Conservation (phyloP, 2,888 invertebrate species). For the Drosophila engyochracea region DNA sequence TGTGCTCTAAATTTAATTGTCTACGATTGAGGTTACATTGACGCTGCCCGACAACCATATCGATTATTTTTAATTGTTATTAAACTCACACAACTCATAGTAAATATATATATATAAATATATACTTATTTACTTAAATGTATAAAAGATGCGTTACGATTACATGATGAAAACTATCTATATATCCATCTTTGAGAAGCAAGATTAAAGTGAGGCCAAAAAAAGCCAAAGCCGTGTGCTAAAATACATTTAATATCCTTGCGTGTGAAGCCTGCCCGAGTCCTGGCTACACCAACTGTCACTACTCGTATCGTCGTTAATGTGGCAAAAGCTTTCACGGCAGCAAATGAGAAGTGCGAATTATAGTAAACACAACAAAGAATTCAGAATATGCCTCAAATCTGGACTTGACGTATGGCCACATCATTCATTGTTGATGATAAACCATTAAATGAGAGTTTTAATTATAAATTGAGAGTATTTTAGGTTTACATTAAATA, state of each 20-base stretch:
- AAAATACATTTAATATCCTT: slow-evolving; percentile 30
- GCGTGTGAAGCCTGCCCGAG: slow-evolving; percentile 35
- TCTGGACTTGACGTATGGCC: not conserved
- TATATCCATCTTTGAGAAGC: not conserved
- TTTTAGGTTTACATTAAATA: not conserved
- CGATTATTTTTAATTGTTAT: slow-evolving; percentile 67
- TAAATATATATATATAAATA: not conserved
- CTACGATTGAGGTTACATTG: slow-evolving; percentile 28
- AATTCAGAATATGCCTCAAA: slow-evolving; percentile 40
- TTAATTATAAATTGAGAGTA: not conserved
- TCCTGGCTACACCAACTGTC: slow-evolving; percentile 26
- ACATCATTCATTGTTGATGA: slow-evolving; percentile 33
- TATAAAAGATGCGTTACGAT: not conserved
- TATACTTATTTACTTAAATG: not conserved
- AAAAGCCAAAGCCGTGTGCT: not conserved
- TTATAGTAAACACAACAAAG: slow-evolving; percentile 31
- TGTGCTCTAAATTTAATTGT: slow-evolving; percentile 61
- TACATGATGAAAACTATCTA: not conserved
- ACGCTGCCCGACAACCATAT: slow-evolving; percentile 35
- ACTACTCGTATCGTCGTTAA: slow-evolving; percentile 59
- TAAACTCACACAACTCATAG: slow-evolving; percentile 31
- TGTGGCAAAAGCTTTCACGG: slow-evolving; percentile 57
- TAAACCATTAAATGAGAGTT: not conserved
- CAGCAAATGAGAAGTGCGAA: slow-evolving; percentile 50
- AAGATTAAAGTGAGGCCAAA: slow-evolving; percentile 22